These are phyloP conservation scores for Gymnosoma rotundatum DNA, from an alignment of 2,888 invertebrate genomes.

Conservation along the genomic window DNA sequence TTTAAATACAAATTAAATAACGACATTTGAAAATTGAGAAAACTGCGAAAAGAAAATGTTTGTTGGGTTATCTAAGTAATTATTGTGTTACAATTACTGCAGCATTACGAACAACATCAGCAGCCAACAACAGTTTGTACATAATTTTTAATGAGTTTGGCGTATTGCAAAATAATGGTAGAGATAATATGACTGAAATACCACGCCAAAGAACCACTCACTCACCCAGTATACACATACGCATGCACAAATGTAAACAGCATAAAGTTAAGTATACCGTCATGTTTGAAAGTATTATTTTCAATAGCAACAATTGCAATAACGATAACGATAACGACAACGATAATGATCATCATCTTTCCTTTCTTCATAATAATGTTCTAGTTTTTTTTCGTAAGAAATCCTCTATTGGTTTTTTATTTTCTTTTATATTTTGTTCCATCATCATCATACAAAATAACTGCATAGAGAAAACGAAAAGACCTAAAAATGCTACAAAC, in stretches of 20 bases:
- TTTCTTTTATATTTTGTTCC: constrained; percentile 2
- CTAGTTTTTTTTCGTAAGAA: constrained; percentile 65
- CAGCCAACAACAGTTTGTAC: constrained; percentile 27
- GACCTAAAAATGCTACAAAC: constrained; percentile 10
- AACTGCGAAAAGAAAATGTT: neutral
- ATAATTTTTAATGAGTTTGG: constrained; percentile 68
- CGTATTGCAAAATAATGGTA: constrained; percentile 61
- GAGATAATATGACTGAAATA: constrained; percentile 58
- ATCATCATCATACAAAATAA: constrained; percentile 6
- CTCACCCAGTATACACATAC: neutral
- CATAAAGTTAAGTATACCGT: constrained; percentile 9
- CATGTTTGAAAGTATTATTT: constrained; percentile 18
- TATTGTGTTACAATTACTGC: constrained; percentile 51
- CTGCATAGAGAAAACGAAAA: neutral
- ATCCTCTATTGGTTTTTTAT: constrained; percentile 8
- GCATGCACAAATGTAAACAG: constrained; percentile 2
- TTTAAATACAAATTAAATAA: neutral
- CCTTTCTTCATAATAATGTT: constrained; percentile 43
- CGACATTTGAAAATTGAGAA: too few species aligned
- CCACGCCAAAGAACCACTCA: constrained; percentile 31
- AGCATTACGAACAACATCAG: constrained; percentile 40
- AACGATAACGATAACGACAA: constrained; percentile 1
- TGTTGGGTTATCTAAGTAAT: constrained; percentile 28
- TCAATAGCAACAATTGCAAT: neutral
- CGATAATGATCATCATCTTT: constrained; percentile 24